Conservation (phyloP, 2,113 vertebrate species). For the Numenius arquata region DNA sequence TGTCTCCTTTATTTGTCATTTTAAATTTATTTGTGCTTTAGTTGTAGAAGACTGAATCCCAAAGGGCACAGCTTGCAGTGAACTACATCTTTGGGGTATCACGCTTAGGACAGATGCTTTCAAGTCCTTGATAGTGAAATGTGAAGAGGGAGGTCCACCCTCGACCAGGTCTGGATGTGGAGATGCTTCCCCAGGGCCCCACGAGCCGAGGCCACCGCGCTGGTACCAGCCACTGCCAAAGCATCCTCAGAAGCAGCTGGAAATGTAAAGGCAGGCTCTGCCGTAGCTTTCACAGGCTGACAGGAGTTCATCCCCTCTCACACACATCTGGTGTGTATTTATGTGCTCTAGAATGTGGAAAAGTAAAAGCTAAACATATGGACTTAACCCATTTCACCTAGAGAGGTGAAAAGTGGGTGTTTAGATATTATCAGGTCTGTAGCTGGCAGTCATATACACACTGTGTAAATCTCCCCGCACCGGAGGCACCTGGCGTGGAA, state of each 20-base stretch:
- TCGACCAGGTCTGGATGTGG: rapidly evolving
- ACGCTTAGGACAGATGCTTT: not conserved
- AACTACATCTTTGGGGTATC: not conserved
- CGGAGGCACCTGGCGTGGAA: not conserved
- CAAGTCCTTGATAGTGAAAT: not conserved
- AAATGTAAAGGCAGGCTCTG: not conserved
- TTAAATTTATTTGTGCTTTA: not conserved
- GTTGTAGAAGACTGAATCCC: not conserved
- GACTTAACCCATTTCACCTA: not conserved
- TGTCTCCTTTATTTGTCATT: not conserved
- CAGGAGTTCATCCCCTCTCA: not conserved
- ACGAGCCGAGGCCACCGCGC: rapidly evolving
- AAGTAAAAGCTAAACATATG: not conserved
- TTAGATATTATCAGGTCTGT: slow-evolving; percentile 18
- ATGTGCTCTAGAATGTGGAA: not conserved
- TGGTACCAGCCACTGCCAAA: not conserved
- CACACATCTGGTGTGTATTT: slow-evolving; percentile 1
- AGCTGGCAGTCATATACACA: not conserved
- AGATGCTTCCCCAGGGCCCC: not conserved
- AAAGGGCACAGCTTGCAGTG: not conserved
- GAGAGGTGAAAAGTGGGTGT: slow-evolving; percentile 59
- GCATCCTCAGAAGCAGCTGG: not conserved
- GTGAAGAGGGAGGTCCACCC: not conserved
- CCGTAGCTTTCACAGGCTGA: not conserved
- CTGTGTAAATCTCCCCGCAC: not conserved